Conservation (phyloP, 2,113 vertebrate species). For the Gallinago media region DNA sequence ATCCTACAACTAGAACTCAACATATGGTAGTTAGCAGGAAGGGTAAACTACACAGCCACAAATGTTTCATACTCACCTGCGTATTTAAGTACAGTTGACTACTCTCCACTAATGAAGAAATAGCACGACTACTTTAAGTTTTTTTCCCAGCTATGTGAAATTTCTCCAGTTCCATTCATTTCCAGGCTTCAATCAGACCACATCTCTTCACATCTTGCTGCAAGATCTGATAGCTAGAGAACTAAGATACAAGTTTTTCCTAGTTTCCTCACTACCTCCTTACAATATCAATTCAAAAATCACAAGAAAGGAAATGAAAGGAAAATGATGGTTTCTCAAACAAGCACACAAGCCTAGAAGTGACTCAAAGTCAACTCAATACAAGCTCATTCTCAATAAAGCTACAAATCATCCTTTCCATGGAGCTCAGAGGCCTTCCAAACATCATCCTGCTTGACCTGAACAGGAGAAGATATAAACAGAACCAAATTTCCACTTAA, state of each 20-base stretch:
- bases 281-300: not conserved
- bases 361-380: not conserved
- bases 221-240: not conserved
- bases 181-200: not conserved
- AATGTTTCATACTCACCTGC: not conserved
- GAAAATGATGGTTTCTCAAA: not conserved
- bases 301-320: not conserved
- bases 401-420: not conserved
- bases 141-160: not conserved
- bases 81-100: not conserved
- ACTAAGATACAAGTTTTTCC: not conserved
- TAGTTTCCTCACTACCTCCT: not conserved
- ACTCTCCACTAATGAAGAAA: not conserved
- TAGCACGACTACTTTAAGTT: not conserved
- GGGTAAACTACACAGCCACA: not conserved
- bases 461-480: not conserved
- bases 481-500: not conserved
- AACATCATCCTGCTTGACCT: not conserved
- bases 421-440: not conserved
- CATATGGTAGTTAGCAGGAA: not conserved
- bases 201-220: not conserved
- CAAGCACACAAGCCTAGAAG: not conserved
- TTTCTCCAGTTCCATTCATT: not conserved
- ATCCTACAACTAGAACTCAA: not conserved
- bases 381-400: not conserved